Evolutionary conservation across 1,140 invertebrate species (phyloP), one percentile per base, ranked within the genome.

Genomic region (Oncopodura yosiiana): DNA sequence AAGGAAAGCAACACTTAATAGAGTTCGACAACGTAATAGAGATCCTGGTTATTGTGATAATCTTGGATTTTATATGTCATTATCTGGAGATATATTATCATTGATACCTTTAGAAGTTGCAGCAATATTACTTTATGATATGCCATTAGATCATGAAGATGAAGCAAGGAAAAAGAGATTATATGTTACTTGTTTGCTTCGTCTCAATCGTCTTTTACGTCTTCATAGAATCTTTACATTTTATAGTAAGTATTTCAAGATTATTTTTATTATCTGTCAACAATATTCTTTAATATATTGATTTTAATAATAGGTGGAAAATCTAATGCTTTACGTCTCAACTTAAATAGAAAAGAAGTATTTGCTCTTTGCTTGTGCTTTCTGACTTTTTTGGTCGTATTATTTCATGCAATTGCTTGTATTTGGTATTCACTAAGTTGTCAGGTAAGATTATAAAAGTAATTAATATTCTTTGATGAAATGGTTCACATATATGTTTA

Each of bases 381-480:
- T 44, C 6, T 30, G n/a, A 37, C 9, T 11, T 46, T 46, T 34
- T 24, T 39, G 3, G 23, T 55, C 30, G 32, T 39, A 2, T 24
- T 55, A 8, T 46, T 44, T 24, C 53, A 55, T 55, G 43, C 12
- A n/a, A 21, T 49, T 21, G 53, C 53, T 39, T 48, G 44, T 26
- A 30, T 55, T 26, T 55, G 53, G 53, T 55, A 29, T 29, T 3
- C 8, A 11, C n/a, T 55, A 3, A 34, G 23, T 12, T 54, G 52
- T 26, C 8, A 11, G 11, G 52, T 54, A 38, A 23, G 37, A n/a
- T n/a, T n/a, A n/a, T n/a, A n/a, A n/a, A n/a, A n/a, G n/a, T n/a
- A n/a, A n/a, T n/a, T n/a, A n/a, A n/a, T n/a, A n/a, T n/a, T n/a
- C n/a, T n/a, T n/a, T n/a, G n/a, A n/a, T 39, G n/a, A 50, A 48